phyloP scores from a whole-genome alignment of 2,797 vertebrate species.

The Sardinella longiceps region DNA sequence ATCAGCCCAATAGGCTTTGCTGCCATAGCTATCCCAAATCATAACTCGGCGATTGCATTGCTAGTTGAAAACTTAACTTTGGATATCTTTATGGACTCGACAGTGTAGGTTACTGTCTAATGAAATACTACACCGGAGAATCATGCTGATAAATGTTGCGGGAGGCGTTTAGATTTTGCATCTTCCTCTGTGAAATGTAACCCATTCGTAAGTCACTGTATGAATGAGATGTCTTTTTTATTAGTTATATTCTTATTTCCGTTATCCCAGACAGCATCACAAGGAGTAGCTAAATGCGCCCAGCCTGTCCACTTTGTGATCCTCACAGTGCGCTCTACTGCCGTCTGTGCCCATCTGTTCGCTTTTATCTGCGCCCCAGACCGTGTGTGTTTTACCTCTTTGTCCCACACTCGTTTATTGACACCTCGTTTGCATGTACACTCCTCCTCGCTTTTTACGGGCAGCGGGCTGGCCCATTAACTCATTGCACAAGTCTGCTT shows the following conservation, averaged over 20 bases:
- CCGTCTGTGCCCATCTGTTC: conserved; percentile 75
- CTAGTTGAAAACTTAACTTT: not conserved
- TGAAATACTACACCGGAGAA: not conserved
- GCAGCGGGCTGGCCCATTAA: conserved; percentile 77
- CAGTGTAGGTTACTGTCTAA: not conserved
- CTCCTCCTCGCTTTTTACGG: conserved; percentile 68
- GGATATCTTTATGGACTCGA: not conserved
- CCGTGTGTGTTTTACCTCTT: conserved; percentile 71
- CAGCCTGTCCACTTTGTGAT: not conserved
- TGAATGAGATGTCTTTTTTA: not conserved
- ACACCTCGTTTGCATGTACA: conserved; percentile 68
- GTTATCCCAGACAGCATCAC: not conserved
- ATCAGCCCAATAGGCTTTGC: not conserved
- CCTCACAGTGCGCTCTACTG: conserved; percentile 42
- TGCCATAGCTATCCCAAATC: not conserved
- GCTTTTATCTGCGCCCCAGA: conserved; percentile 57
- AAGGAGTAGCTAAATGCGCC: not conserved
- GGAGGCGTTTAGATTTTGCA: not conserved
- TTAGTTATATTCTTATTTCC: not conserved
- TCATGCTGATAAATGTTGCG: not conserved
- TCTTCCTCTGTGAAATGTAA: not conserved
- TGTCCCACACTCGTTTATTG: conserved; percentile 69
- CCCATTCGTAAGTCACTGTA: not conserved
- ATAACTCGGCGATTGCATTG: not conserved
- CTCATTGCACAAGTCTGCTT: conserved; percentile 74